Percentiles rank a stretch among this genome's conserved stretches.
Conservation (phyloP, 2,797 vertebrate species). For the Mus minutoides region DNA sequence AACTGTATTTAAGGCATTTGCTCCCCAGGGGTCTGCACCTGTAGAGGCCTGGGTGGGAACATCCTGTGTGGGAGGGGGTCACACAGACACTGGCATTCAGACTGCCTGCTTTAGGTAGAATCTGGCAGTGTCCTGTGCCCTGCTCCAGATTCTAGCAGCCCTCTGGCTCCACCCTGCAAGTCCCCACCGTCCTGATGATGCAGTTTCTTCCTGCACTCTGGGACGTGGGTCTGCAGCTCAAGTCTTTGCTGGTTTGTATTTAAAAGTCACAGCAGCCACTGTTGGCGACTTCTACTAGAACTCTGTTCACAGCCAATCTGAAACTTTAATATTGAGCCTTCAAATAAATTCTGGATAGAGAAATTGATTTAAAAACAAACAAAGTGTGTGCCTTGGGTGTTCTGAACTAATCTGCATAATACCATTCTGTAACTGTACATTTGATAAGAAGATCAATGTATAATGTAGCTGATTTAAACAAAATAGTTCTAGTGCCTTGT, state of each 20-base stretch:
- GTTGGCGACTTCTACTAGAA: conserved; percentile 56
- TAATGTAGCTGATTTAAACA: conserved; percentile 62
- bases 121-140: background rate
- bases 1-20: conserved; percentile 61
- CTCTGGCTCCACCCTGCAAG: background rate
- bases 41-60: background rate
- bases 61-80: background rate
- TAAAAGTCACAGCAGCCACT: conserved; percentile 4
- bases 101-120: conserved; percentile 21
- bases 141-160: conserved; percentile 38
- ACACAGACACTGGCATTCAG: background rate
- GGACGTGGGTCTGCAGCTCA: conserved; percentile 45
- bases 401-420: conserved; percentile 78
- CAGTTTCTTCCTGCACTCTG: background rate
- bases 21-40: background rate
- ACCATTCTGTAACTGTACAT: conserved; percentile 78
- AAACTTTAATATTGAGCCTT: conserved; percentile 61
- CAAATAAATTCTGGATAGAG: conserved; percentile 71
- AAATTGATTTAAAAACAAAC: background rate
- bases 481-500: conserved; percentile 78
- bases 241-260: conserved; percentile 63
- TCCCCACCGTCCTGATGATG: background rate
- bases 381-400: conserved; percentile 82
- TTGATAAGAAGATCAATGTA: conserved; percentile 67
- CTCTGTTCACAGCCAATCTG: conserved; percentile 49